Conservation (phyloP, 2,113 vertebrate species). For the Laticauda laticaudata region DNA sequence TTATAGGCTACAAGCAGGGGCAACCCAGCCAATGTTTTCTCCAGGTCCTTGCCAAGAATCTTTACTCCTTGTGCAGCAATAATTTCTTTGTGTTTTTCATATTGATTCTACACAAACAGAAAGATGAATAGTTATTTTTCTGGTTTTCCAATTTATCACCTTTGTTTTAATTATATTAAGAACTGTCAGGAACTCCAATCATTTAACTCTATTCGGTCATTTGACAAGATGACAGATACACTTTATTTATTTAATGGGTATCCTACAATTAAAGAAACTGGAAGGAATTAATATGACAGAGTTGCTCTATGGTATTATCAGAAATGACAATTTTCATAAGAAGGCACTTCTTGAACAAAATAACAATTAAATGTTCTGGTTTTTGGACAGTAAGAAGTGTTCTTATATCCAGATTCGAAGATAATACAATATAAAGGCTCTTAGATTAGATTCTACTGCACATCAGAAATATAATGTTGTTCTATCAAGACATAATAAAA, state of each 20-base stretch:
- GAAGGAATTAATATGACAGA: background rate
- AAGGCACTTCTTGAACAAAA: background rate
- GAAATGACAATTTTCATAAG: background rate
- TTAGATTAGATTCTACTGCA: background rate
- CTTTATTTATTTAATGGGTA: background rate
- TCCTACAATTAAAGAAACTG: background rate
- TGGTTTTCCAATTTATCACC: background rate
- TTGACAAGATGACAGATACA: background rate
- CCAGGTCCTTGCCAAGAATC: conserved; percentile 96
- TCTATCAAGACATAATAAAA: background rate
- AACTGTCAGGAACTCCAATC: background rate
- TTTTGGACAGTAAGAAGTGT: background rate
- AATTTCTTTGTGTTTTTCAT: conserved; percentile 98
- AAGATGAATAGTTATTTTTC: background rate
- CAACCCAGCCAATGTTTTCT: conserved; percentile 92
- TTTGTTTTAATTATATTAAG: background rate
- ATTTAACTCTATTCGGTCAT: background rate
- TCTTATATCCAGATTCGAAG: background rate
- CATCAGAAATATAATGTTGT: background rate
- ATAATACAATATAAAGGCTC: background rate
- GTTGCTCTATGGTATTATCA: background rate
- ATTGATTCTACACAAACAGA: conserved; percentile 81
- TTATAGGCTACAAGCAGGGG: conserved; percentile 90
- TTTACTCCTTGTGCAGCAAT: conserved; percentile 93
- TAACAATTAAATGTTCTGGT: background rate